These are phyloP conservation scores for Ornithoptera priamus DNA, from an alignment of 2,888 invertebrate genomes.

Conservation along the genomic window DNA sequence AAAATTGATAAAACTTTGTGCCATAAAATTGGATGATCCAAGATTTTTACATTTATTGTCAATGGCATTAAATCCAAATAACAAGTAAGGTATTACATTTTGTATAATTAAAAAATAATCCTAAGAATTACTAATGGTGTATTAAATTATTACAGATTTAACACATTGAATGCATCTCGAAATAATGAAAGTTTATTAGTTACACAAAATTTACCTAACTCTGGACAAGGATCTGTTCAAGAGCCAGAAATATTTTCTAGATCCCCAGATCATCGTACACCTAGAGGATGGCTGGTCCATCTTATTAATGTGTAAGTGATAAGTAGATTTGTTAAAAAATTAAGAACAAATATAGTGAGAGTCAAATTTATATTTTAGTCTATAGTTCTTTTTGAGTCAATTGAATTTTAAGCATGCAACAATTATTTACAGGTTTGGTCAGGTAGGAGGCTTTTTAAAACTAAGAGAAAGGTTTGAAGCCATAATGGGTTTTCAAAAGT, in stretches of 20 bases:
- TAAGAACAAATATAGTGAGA: neutral
- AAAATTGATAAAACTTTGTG: constrained; percentile 94
- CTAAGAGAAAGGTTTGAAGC: constrained; percentile 90
- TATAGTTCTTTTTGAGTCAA: too few species aligned
- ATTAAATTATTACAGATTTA: constrained; percentile 82
- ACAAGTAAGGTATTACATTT: constrained; percentile 84
- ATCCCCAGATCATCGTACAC: constrained; percentile 89
- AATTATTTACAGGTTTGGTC: constrained; percentile 85
- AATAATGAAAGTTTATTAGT: constrained; percentile 83
- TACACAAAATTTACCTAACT: constrained; percentile 59
- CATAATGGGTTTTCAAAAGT: constrained; percentile 81
- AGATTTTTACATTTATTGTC: constrained; percentile 94
- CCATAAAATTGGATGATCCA: constrained; percentile 96
- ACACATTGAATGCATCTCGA: constrained; percentile 89
- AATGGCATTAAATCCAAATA: constrained; percentile 96
- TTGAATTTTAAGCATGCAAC: neutral
- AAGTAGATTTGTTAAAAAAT: neutral
- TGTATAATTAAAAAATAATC: neutral
- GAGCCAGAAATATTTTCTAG: constrained; percentile 82
- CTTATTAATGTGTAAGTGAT: constrained; percentile 88
- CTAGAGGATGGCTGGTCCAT: constrained; percentile 97
- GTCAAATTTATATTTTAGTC: neutral
- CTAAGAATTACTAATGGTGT: neutral
- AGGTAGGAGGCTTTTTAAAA: constrained; percentile 92
- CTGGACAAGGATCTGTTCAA: constrained; percentile 71